Evolutionary conservation across 2,888 invertebrate species (phyloP), one percentile per base, ranked within the genome.

Genomic region (Tetheella fluctuosa): DNA sequence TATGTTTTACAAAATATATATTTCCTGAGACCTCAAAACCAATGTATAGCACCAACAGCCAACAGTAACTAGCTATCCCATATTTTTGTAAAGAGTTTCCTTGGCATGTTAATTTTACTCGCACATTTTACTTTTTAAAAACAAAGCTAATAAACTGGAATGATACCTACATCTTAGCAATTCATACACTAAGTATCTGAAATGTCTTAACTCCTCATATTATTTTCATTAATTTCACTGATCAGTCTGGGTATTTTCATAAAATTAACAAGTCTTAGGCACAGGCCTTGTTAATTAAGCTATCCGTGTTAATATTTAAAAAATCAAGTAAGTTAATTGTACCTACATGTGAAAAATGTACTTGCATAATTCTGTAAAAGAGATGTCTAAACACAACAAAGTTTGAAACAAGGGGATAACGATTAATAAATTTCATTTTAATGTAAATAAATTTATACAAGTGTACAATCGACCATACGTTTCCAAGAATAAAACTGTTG

Each of bases 401-500:
- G 34, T 55, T 55, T 55, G 34, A 37, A 55, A 20, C 55, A 34
- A 55, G 34, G 55, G 37, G 55, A 55, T 55, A 23, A 55, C 55
- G 55, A 55, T 55, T 55, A 34, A 55, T 55, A 55, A 55, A 55
- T 55, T 34, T 12, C 20, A 20, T 34, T n/a, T 23, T 23, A 55
- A 37, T 23, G 23, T 37, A 55, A 55, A 55, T 55, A 55, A 17
- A 34, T 34, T 48, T 55, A 34, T 34, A 34, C 55, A 34, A 34
- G 55, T 34, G 55, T 55, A 55, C 55, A 55, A 55, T 55, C 34
- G 55, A 34, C 55, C 20, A 37, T 55, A 34, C 55, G 55, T 37
- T 55, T 55, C 69, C 70, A 68, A 52, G 67, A 64, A 73, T 70
- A 78, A 77, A 78, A 73, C 76, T 68, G 74, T 62, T 70, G 70